Conservation (phyloP, 2,888 invertebrate genomes). For the Stenoptilia bipunctidactyla region DNA sequence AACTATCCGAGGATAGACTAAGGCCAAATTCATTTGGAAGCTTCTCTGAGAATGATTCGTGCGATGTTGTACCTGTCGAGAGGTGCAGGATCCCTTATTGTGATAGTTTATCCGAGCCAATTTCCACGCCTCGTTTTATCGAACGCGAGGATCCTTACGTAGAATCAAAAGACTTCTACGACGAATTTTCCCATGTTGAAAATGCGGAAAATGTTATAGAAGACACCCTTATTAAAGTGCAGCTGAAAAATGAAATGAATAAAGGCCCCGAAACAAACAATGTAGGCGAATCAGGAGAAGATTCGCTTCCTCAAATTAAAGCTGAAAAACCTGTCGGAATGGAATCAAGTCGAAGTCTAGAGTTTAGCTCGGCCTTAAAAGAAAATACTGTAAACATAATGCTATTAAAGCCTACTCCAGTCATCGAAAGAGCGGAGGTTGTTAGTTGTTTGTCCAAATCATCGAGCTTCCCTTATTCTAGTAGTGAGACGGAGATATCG, state of each 20-base stretch:
- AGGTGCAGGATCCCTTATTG: conserved; percentile 41
- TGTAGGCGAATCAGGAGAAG: conserved; percentile 29
- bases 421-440: conserved; percentile 28
- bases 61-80: conserved; percentile 45
- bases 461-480: conserved; percentile 41
- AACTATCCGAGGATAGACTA: conserved; percentile 56
- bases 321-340: conserved; percentile 41
- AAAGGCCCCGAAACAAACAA: conserved; percentile 42
- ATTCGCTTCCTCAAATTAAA: conserved; percentile 25
- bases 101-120: conserved; percentile 57
- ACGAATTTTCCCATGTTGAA: conserved; percentile 38
- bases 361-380: conserved; percentile 44
- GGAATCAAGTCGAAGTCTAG: conserved; percentile 42
- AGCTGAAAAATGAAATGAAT: conserved; percentile 62
- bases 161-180: conserved; percentile 53
- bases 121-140: conserved; percentile 55
- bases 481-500: conserved; percentile 46
- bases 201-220: conserved; percentile 58
- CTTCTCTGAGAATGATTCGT: conserved; percentile 63
- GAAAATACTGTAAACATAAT: conserved; percentile 56
- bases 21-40: conserved; percentile 61
- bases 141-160: conserved; percentile 59
- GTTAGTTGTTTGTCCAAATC: conserved; percentile 46
- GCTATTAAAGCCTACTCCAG: conserved; percentile 31
- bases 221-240: conserved; percentile 50